Evolutionary conservation across 2,797 vertebrate genomes (phyloP).

Genomic region (Anableps anableps): DNA sequence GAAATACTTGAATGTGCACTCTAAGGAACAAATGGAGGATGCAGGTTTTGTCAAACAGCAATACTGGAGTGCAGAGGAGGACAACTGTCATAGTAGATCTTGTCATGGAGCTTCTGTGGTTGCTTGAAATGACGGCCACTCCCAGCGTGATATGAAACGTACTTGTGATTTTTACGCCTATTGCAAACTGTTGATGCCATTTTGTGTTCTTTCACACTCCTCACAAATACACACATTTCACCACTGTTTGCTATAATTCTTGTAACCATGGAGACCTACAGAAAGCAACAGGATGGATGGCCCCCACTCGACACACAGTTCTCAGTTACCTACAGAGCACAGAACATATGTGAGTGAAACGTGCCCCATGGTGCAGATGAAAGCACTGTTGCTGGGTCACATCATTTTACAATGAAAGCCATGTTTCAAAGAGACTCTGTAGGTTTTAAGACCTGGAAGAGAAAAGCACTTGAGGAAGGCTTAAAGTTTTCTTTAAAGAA

Average conservation of each 20-base stretch:
- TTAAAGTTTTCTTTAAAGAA: background rate
- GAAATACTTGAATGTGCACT: background rate
- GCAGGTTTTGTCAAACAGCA: background rate
- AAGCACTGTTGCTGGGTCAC: background rate
- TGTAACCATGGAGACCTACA: slow-evolving; percentile 33
- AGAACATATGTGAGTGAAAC: background rate
- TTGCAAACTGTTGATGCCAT: slow-evolving; percentile 12
- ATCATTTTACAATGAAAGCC: background rate
- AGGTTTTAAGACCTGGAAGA: background rate
- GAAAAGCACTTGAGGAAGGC: background rate
- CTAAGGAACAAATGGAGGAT: background rate
- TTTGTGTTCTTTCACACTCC: slow-evolving; percentile 5
- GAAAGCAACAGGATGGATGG: slow-evolving; percentile 9
- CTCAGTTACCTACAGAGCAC: background rate
- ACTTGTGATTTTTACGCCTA: background rate
- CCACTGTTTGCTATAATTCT: slow-evolving; percentile 29
- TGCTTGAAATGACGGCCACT: background rate
- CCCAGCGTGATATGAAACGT: background rate
- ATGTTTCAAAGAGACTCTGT: background rate
- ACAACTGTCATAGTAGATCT: background rate
- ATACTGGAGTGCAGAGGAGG: background rate
- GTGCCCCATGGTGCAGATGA: background rate
- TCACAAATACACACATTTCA: background rate
- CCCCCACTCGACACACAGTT: background rate
- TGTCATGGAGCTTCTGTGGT: background rate